These are phyloP conservation scores for Neria commutata DNA, from an alignment of 2,888 invertebrate genomes.

Conservation along the genomic window DNA sequence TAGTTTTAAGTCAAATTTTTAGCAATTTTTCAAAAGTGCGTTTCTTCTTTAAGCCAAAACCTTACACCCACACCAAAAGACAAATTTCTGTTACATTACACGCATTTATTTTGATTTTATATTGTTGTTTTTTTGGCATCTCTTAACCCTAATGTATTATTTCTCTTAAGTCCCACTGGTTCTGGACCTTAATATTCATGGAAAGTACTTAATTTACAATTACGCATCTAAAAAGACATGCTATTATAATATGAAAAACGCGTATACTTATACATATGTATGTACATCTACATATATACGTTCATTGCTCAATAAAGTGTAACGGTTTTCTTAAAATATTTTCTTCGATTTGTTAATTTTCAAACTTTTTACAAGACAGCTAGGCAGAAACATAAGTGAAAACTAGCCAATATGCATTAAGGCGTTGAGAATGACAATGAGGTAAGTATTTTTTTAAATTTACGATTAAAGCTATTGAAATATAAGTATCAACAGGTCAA, in stretches of 20 bases:
- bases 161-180: background rate
- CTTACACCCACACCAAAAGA: no score
- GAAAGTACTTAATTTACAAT: background rate
- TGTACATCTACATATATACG: background rate
- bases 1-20: background rate
- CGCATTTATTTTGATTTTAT: background rate
- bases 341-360: no score
- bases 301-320: constrained; percentile 20
- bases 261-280: background rate
- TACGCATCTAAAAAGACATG: no score
- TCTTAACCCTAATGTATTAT: background rate
- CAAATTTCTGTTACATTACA: background rate
- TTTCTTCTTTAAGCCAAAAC: no score
- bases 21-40: background rate
- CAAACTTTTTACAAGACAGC: no score
- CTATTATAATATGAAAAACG: no score
- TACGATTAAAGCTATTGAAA: no score
- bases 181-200: background rate
- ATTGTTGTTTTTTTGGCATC: background rate
- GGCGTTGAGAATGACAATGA: no score
- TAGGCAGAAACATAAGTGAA: no score
- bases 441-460: no score
- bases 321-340: background rate
- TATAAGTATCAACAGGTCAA: no score
- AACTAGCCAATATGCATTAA: no score